Conservation (phyloP, 2,113 vertebrate species). For the Chaenocephalus aceratus region DNA sequence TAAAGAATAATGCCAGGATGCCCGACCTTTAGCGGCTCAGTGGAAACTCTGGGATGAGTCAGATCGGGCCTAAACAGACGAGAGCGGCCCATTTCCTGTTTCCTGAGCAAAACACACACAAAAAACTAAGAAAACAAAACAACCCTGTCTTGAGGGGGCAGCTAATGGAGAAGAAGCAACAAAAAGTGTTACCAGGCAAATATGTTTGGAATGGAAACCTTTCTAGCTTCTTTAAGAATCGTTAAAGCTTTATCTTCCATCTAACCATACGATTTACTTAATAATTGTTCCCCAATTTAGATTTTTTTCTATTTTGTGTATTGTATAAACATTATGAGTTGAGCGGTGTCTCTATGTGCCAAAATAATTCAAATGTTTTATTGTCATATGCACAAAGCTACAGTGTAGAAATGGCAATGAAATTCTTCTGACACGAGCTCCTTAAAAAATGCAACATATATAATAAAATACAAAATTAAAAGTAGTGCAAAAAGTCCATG, state of each 20-base stretch:
- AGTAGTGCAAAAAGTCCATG: no score
- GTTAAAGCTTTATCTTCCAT: not conserved
- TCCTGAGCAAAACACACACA: slow-evolving; percentile 62
- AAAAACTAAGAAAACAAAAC: slow-evolving; percentile 52
- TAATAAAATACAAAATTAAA: no score
- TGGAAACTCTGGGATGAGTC: slow-evolving; percentile 81
- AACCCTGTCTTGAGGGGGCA: slow-evolving; percentile 29
- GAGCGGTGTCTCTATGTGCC: not conserved
- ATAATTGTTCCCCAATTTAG: no score
- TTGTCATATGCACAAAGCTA: no score
- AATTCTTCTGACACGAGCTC: no score
- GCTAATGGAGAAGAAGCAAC: slow-evolving; percentile 21
- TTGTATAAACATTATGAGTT: not conserved
- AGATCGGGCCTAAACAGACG: slow-evolving; percentile 71
- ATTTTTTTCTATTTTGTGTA: no score
- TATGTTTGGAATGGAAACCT: not conserved
- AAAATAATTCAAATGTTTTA: not conserved
- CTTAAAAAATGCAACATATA: no score
- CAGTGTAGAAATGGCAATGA: no score
- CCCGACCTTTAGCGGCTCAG: slow-evolving; percentile 59
- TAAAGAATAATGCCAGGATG: slow-evolving; percentile 78
- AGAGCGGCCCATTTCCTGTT: slow-evolving; percentile 80
- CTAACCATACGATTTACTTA: no score
- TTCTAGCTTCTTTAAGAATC: not conserved
- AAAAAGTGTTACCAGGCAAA: slow-evolving; percentile 26